phyloP scores from a whole-genome alignment of 2,113 vertebrate species.

The Syngnathus typhle region DNA sequence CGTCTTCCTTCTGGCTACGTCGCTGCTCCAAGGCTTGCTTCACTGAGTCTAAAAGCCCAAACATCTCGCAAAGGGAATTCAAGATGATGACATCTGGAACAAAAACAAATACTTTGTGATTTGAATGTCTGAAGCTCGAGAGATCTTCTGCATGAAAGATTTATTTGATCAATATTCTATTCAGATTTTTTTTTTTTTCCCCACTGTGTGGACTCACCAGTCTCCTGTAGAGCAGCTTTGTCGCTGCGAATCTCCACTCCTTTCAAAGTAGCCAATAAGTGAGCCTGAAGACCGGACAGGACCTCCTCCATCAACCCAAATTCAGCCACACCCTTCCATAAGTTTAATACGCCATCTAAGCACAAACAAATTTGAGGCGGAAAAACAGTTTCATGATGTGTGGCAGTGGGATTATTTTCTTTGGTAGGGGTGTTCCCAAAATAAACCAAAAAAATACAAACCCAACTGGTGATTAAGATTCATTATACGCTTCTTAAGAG shows the following conservation, averaged over 20 bases:
- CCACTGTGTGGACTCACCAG: conserved; percentile 68
- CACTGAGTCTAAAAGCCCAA: conserved; percentile 64
- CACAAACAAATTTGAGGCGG: conserved; percentile 2
- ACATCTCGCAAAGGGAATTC: conserved; percentile 64
- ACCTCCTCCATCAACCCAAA: conserved; percentile 89
- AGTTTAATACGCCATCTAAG: conserved; percentile 81
- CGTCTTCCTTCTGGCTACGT: conserved; percentile 33
- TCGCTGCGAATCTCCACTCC: conserved; percentile 80
- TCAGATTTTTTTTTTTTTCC: conserved; percentile 6
- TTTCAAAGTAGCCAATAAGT: conserved; percentile 80
- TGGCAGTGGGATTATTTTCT: neutral
- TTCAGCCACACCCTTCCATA: conserved; percentile 88
- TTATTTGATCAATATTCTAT: conserved; percentile 6
- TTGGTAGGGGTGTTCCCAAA: neutral
- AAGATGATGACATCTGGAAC: conserved; percentile 53
- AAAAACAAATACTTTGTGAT: conserved; percentile 19
- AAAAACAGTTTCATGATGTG: neutral
- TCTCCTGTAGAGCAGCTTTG: conserved; percentile 78
- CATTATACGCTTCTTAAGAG: too few species aligned
- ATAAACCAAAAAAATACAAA: too few species aligned
- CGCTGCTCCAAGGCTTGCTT: conserved; percentile 51
- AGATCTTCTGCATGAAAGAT: conserved; percentile 1
- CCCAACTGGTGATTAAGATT: too few species aligned
- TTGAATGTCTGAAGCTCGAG: neutral
- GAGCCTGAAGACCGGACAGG: conserved; percentile 85